Percentiles rank a stretch among this genome's conserved stretches.
These are phyloP conservation scores for Beaufortia kweichowensis DNA, from an alignment of 2,113 vertebrate species.

Conservation along the genomic window DNA sequence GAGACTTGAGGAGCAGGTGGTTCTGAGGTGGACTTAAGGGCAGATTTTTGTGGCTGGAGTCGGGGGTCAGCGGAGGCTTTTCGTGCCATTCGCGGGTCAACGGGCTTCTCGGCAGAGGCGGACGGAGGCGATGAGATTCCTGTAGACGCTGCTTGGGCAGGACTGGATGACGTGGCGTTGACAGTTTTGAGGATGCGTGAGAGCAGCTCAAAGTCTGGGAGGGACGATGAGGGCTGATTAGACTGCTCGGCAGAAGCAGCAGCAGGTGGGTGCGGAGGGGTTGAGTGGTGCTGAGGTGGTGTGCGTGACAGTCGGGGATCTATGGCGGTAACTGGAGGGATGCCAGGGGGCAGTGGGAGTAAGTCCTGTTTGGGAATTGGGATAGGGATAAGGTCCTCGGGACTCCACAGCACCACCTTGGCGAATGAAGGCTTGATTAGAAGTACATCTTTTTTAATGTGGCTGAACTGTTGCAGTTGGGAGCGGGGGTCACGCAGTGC, in stretches of 20 bases:
- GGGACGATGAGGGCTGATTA: conserved; percentile 61
- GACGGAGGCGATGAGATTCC: conserved; percentile 43
- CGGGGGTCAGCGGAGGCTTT: conserved; percentile 80
- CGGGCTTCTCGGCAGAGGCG: conserved; percentile 77
- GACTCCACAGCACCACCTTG: conserved; percentile 86
- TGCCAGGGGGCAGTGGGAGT: conserved; percentile 79
- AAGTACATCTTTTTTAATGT: conserved; percentile 89
- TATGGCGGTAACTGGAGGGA: conserved; percentile 76
- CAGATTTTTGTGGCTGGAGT: conserved; percentile 75
- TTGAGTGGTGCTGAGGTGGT: conserved; percentile 61
- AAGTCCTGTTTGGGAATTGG: conserved; percentile 87
- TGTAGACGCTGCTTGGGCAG: conserved; percentile 53
- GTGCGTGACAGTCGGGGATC: conserved; percentile 79
- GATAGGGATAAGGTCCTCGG: conserved; percentile 88
- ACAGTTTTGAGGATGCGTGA: conserved; percentile 91
- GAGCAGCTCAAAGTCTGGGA: conserved; percentile 90
- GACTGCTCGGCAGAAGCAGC: conserved; percentile 50
- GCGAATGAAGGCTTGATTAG: conserved; percentile 82
- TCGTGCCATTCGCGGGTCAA: conserved; percentile 81
- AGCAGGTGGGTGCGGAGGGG: conserved; percentile 52
- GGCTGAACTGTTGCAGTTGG: conserved; percentile 91
- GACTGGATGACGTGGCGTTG: conserved; percentile 66
- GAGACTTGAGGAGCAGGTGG: conserved; percentile 57
- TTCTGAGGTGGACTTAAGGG: conserved; percentile 66
- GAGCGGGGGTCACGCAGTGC: conserved; percentile 81